Evolutionary conservation across 2,888 invertebrate genomes (phyloP), one percentile per base, ranked within the genome.

Genomic region (Notodonta dromedarius): DNA sequence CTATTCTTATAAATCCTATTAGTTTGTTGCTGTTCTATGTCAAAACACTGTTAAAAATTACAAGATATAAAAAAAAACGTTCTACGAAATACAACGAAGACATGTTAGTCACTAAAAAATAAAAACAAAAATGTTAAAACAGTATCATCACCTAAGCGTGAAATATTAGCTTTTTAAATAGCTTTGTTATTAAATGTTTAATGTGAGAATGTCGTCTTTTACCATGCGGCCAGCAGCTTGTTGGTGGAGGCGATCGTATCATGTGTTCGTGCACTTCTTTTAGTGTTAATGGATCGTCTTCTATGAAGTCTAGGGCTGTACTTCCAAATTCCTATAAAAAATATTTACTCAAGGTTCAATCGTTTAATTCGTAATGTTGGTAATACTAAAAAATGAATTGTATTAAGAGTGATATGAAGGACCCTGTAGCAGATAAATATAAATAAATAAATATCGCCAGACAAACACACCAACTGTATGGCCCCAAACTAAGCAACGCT

Each of bases 181-280:
- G 48, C 0, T 46, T n/a, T 16, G 44, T 46, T 8, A 14, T n/a
- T n/a, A 53, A 24, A 7, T 58, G 51, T 59, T 59, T 58, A 48
- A 48, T 54, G 11, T 60, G 51, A 59, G 7, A 48, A 12, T 32
- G 11, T 62, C 35, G 11, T 60, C 8, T 14, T 16, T 83, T 88
- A 94, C 94, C 94, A 66, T 94, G 93, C 14, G 96, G 96, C 96
- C 97, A 96, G 72, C 89, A 90, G 68, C 95, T 95, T 24, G 95
- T 96, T 0, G 97, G 97, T 4, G 97, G 97, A 40, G 97, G 97
- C 70, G 96, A 97, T 65, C 97, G 93, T 58, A 97, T 97, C 94
- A 97, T 95, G 82, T 97, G 97, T 80, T 97, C 96, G 78, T 97
- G 97, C 61, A 97, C 96, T 86, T 97, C 97, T 67, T 96, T 96